Conservation (phyloP, 2,113 vertebrate species). For the Dipodomys spectabilis region DNA sequence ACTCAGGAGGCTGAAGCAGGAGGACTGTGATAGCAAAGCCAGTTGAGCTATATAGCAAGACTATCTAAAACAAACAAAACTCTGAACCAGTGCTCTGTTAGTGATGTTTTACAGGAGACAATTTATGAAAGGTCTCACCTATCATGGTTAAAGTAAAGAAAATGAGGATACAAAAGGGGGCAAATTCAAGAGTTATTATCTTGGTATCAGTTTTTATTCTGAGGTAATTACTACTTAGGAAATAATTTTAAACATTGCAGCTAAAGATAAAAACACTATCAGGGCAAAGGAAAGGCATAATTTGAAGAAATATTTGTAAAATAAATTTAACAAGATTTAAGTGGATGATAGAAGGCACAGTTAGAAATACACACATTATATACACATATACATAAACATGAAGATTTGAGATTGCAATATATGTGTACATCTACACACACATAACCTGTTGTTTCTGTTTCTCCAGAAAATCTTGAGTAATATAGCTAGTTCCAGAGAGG, state of each 20-base stretch:
- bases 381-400: not conserved
- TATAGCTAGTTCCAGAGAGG: too few relatives aligned
- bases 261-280: not conserved
- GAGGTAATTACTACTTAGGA: not conserved
- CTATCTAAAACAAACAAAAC: not conserved
- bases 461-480: slow-evolving; percentile 24
- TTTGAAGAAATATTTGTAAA: slow-evolving; percentile 22
- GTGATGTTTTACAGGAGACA: slow-evolving; percentile 9
- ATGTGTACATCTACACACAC: not conserved
- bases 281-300: not conserved
- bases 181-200: not conserved
- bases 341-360: not conserved
- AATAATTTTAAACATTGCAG: slow-evolving; percentile 33
- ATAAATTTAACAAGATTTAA: not conserved
- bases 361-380: slow-evolving; percentile 12
- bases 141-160: slow-evolving; percentile 34
- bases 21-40: not conserved
- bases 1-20: not conserved
- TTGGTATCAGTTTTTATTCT: too few relatives aligned
- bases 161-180: slow-evolving; percentile 20
- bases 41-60: not conserved
- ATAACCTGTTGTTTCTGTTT: slow-evolving; percentile 8
- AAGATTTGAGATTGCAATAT: not conserved
- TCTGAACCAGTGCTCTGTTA: slow-evolving; percentile 16
- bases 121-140: slow-evolving; percentile 13